Percentiles rank a stretch among this genome's conserved stretches.
These are phyloP conservation scores for Microplitis deprimator DNA, from an alignment of 2,888 invertebrate genomes.

Conservation along the genomic window DNA sequence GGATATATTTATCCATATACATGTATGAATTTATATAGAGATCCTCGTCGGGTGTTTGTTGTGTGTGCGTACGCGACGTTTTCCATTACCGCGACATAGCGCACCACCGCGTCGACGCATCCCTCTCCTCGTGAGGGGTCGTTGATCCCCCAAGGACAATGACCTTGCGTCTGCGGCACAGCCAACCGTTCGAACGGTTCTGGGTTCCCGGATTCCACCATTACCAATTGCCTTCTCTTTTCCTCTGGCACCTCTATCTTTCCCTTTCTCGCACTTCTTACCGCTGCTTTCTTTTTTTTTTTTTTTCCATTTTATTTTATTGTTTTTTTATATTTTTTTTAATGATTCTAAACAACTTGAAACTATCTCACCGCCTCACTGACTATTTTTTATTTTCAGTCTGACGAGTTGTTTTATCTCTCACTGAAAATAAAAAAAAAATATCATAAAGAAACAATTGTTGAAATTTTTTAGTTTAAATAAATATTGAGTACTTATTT, in stretches of 20 bases:
- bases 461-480: not conserved
- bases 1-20: not conserved
- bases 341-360: constrained; percentile 23
- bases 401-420: not conserved
- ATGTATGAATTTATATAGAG: constrained; percentile 19
- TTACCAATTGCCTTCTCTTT: constrained; percentile 61
- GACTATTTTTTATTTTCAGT: constrained; percentile 19
- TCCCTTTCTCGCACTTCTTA: constrained; percentile 25
- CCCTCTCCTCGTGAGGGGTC: constrained; percentile 66
- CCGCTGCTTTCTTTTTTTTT: constrained; percentile 24
- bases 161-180: constrained; percentile 69
- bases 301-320: not conserved
- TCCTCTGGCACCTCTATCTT: constrained; percentile 15
- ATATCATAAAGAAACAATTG: not conserved
- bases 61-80: constrained; percentile 13
- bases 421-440: constrained; percentile 7
- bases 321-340: constrained; percentile 7
- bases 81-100: constrained; percentile 13
- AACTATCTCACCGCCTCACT: constrained; percentile 29
- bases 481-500: too few species aligned
- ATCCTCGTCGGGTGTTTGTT: constrained; percentile 22
- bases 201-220: constrained; percentile 69
- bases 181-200: constrained; percentile 66
- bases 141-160: constrained; percentile 72
- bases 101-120: constrained; percentile 51